A percentile compares a stretch with the other conserved stretches of the same genome.
Conservation (phyloP, 2,888 invertebrate genomes). For the Thelaira solivaga region DNA sequence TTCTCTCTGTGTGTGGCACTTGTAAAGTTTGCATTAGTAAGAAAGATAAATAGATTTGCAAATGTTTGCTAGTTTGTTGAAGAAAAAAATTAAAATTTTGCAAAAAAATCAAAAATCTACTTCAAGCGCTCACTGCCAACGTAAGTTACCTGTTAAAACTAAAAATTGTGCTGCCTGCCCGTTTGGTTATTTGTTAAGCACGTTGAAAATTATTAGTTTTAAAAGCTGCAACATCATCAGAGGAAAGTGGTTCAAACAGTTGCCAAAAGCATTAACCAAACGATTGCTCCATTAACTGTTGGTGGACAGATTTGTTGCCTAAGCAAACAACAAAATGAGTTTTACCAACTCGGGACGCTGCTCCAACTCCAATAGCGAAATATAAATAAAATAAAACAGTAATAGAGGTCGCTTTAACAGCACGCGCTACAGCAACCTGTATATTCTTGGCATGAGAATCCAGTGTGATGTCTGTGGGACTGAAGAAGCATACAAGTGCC, state of each 20-base stretch:
- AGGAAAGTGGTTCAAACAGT: slow-evolving; percentile 9
- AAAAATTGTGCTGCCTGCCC: slow-evolving; percentile 9
- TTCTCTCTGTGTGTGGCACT: not conserved
- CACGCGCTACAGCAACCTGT: no score
- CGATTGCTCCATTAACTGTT: slow-evolving; percentile 31
- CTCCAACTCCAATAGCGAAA: no score
- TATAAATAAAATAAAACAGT: no score
- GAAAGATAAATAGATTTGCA: slow-evolving; percentile 1
- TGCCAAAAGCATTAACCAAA: slow-evolving; percentile 34
- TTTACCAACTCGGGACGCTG: not conserved
- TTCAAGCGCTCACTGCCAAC: not conserved
- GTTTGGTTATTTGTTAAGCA: slow-evolving; percentile 40
- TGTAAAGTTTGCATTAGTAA: not conserved
- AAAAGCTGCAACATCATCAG: slow-evolving; percentile 13
- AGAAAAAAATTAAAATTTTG: not conserved
- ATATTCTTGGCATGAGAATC: no score
- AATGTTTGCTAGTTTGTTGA: not conserved
- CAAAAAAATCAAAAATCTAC: not conserved
- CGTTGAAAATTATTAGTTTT: slow-evolving; percentile 50
- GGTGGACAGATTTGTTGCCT: not conserved
- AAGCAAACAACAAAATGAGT: not conserved
- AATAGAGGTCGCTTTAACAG: no score
- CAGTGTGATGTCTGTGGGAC: no score
- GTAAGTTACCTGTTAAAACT: slow-evolving; percentile 3
- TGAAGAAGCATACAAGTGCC: no score